These are phyloP conservation scores for Bothrops jararaca DNA, from an alignment of 2,113 vertebrate species.

Conservation along the genomic window DNA sequence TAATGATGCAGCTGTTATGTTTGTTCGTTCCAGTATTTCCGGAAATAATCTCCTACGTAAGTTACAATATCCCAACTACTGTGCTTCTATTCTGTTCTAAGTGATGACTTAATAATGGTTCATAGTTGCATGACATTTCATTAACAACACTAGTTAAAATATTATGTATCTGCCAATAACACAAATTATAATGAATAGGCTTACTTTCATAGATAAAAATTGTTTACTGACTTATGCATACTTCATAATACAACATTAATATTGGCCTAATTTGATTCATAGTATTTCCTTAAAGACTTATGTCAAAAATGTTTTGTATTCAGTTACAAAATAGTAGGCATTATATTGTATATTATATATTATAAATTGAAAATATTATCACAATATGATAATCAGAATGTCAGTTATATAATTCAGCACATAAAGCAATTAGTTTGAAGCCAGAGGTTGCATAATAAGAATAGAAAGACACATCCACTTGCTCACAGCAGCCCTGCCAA, in stretches of 20 bases:
- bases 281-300: background rate
- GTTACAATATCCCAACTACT: slow-evolving; percentile 46
- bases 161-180: background rate
- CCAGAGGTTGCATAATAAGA: background rate
- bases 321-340: background rate
- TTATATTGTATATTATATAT: background rate
- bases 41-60: slow-evolving; percentile 66
- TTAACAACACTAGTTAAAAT: background rate
- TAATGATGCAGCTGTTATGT: slow-evolving; percentile 65
- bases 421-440: background rate
- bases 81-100: slow-evolving; percentile 48
- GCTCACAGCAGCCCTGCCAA: background rate
- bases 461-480: background rate
- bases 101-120: slow-evolving; percentile 48
- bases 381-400: background rate
- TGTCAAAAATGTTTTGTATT: background rate
- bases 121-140: background rate
- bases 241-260: background rate
- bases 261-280: background rate
- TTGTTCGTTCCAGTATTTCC: slow-evolving; percentile 57
- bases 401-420: background rate
- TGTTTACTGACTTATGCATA: background rate
- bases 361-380: background rate
- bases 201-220: background rate
- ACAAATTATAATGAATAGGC: background rate